Base-by-base conservation (phyloP, 2,888 invertebrate species). In the Pachycephus smyrnensis region DNA sequence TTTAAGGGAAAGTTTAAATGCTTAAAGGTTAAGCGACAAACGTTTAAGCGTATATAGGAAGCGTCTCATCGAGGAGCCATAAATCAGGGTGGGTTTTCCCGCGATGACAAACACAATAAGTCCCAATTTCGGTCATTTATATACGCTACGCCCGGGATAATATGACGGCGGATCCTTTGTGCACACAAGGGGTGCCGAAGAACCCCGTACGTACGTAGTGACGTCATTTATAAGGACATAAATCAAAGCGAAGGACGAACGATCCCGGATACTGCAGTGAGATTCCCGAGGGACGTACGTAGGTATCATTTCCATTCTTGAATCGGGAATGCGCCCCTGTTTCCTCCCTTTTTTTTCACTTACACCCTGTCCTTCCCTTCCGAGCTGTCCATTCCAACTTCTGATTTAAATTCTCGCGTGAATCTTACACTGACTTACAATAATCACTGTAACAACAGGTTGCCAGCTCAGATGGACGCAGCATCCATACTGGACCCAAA, bases 221-320 rank as follows among this genome's bases (percentile, higher is more conserved):
- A 91, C 91, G 91, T 91, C 91, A 91, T 90, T 91, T 91, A 91
- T 91, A 90, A 91, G 90, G 87, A 90, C 89, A 91, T 91, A 91
- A 91, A 91, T 91, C 91, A 91, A 91, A 91, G 91, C 87, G 89
- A 88, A 89, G 89, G 88, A 89, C 88, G 85, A 87, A 81, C 84
- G 85, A 81, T 80, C 23, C 55, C 55, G 55, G 55, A 55, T 55
- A 55, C 55, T 55, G 55, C 55, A 55, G 55, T 23, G 55, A 55
- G 55, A 55, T 15, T 55, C 55, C 55, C 55, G 1, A 55, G 55
- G 55, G 55, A 55, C 55, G 55, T 55, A 23, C 55, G 0, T 55
- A 55, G 55, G 23, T 55, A 55, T 55, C 55, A 55, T 55, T 55
- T 23, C 23, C 55, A 55, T 55, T 71, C 31, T 71, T 33, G 30